phyloP scores from a whole-genome alignment of 2,113 vertebrate species.

The Antechinus flavipes region DNA sequence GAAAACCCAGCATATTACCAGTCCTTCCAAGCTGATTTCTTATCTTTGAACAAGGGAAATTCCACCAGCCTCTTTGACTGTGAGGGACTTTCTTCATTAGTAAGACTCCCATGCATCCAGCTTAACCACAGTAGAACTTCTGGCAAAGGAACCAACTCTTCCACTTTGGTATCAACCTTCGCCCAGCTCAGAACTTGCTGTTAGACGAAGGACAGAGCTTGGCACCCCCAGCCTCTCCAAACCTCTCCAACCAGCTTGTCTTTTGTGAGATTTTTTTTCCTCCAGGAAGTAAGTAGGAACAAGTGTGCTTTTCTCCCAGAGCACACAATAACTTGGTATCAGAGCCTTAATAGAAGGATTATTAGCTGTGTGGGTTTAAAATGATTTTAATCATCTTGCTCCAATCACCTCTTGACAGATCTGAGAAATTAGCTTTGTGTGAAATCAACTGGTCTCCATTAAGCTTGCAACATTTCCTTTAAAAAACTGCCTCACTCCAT shows the following conservation, averaged over 20 bases:
- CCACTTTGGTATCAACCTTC: background rate
- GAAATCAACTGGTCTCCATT: slow-evolving; percentile 53
- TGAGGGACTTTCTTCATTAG: background rate
- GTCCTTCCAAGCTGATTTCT: background rate
- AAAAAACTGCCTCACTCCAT: slow-evolving; percentile 30
- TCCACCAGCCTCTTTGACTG: background rate
- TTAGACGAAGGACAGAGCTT: background rate
- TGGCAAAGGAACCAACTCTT: background rate
- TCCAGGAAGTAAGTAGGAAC: background rate
- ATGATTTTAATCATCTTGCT: slow-evolving; percentile 19
- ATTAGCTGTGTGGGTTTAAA: slow-evolving; percentile 64
- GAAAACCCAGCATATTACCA: background rate
- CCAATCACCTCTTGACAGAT: slow-evolving; percentile 48
- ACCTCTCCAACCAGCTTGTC: background rate
- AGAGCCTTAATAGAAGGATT: slow-evolving; percentile 46
- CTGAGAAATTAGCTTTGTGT: slow-evolving; percentile 53
- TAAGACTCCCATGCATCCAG: background rate
- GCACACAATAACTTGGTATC: background rate
- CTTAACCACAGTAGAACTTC: background rate
- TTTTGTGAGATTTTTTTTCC: background rate
- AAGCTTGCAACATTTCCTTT: slow-evolving; percentile 47
- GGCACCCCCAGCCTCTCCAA: background rate
- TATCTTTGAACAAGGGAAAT: background rate
- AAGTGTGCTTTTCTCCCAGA: background rate
- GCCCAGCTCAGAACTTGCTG: background rate